phyloP scores from a whole-genome alignment of 2,888 invertebrate genomes.

The Hipparchia semele region DNA sequence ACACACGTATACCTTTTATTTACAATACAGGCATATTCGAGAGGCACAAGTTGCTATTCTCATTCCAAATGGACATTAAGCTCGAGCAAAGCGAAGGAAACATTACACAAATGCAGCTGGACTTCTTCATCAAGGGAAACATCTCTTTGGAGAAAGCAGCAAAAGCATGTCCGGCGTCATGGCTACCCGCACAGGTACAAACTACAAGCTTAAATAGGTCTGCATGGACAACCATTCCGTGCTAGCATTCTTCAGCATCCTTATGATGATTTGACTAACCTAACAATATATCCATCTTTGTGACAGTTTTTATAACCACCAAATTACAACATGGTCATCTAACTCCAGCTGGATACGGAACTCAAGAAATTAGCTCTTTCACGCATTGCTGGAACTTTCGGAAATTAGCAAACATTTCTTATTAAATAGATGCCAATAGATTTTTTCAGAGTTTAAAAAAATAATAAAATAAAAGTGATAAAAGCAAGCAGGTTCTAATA shows the following conservation, averaged over 20 bases:
- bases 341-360: too few relatives aligned
- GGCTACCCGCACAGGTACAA: conserved; percentile 86
- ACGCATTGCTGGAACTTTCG: neutral
- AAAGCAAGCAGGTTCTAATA: neutral
- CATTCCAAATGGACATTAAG: conserved; percentile 95
- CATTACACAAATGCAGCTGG: conserved; percentile 88
- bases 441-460: neutral
- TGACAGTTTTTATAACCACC: too few relatives aligned
- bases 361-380: neutral
- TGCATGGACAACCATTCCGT: neutral
- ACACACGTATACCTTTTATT: too few relatives aligned
- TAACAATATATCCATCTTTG: neutral
- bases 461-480: neutral
- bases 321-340: too few relatives aligned
- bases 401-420: neutral
- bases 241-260: neutral
- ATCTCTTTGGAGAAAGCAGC: conserved; percentile 89
- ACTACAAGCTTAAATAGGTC: neutral
- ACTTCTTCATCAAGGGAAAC: conserved; percentile 96
- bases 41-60: conserved; percentile 94
- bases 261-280: neutral
- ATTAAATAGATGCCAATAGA: neutral
- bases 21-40: conserved; percentile 90
- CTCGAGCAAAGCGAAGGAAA: conserved; percentile 87
- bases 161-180: conserved; percentile 85